These are phyloP conservation scores for Hemicrepidius hirtus DNA, from an alignment of 2,888 invertebrate genomes.

Conservation along the genomic window DNA sequence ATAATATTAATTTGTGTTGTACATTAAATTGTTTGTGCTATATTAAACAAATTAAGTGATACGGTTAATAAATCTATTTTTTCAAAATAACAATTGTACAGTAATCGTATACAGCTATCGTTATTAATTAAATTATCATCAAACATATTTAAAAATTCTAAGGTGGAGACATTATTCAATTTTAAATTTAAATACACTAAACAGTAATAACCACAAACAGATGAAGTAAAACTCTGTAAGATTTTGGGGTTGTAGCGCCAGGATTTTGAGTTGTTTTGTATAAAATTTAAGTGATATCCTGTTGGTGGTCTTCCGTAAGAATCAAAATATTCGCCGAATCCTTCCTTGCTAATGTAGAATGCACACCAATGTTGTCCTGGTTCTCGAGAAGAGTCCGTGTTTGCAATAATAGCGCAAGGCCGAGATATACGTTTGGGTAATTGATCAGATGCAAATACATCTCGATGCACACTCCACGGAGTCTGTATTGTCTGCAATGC, in stretches of 20 bases:
- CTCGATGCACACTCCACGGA: neutral
- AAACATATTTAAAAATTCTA: slow-evolving; percentile 9
- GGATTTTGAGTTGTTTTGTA: neutral
- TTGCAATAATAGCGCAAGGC: slow-evolving; percentile 29
- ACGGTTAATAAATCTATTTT: neutral
- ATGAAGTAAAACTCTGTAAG: slow-evolving; percentile 11
- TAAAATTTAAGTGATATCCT: slow-evolving; percentile 26
- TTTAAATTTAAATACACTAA: slow-evolving; percentile 23
- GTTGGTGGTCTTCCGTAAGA: slow-evolving; percentile 18
- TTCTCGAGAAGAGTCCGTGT: slow-evolving; percentile 1
- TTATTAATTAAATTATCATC: slow-evolving; percentile 10
- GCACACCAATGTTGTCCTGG: slow-evolving; percentile 37
- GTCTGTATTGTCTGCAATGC: slow-evolving; percentile 14
- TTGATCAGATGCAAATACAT: slow-evolving; percentile 32
- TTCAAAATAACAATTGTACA: slow-evolving; percentile 15
- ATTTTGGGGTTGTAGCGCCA: slow-evolving; percentile 6
- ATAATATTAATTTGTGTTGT: neutral
- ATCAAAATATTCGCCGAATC: slow-evolving; percentile 32
- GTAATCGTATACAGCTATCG: slow-evolving; percentile 9
- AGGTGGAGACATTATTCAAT: slow-evolving; percentile 1
- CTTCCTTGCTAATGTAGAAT: slow-evolving; percentile 11
- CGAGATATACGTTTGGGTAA: slow-evolving; percentile 7
- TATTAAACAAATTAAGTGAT: slow-evolving; percentile 18
- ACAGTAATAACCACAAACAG: slow-evolving; percentile 25
- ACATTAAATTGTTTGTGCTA: neutral